Evolutionary conservation across 2,888 invertebrate genomes (phyloP).

Genomic region (Acleris holmiana): DNA sequence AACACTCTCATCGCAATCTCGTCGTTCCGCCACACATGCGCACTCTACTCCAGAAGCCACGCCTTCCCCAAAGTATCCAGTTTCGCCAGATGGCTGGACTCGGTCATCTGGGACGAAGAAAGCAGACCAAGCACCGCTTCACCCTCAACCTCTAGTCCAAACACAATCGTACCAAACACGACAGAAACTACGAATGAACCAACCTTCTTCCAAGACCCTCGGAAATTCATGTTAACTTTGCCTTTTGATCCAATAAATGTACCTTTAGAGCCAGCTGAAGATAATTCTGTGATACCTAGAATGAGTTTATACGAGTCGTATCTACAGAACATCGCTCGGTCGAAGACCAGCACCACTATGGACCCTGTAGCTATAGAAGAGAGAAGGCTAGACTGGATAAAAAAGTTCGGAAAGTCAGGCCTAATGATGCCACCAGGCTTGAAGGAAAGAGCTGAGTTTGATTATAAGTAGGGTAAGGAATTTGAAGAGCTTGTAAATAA

Average conservation of each 20-base stretch:
- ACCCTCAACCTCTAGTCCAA: constrained; percentile 37
- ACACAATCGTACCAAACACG: constrained; percentile 42
- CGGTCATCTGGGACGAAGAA: constrained; percentile 75
- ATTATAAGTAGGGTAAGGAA: constrained; percentile 48
- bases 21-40: constrained; percentile 68
- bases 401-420: constrained; percentile 52
- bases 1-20: constrained; percentile 68
- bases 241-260: constrained; percentile 73
- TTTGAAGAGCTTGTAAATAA: constrained; percentile 15
- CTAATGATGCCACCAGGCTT: constrained; percentile 49
- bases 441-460: constrained; percentile 54
- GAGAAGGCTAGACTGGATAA: constrained; percentile 52
- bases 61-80: constrained; percentile 71
- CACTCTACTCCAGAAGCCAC: constrained; percentile 69
- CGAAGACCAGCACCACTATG: constrained; percentile 59
- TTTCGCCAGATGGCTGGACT: constrained; percentile 68
- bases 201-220: constrained; percentile 53
- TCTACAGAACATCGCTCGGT: constrained; percentile 59
- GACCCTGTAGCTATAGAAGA: constrained; percentile 48
- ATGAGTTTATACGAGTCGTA: constrained; percentile 77
- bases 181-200: constrained; percentile 46
- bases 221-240: constrained; percentile 65
- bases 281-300: constrained; percentile 72
- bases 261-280: constrained; percentile 71
- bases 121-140: constrained; percentile 54